A percentile compares a stretch with the other conserved stretches of the same genome.
Evolutionary conservation across 2,888 invertebrate genomes (phyloP).

Genomic region (Aphrophora alni): DNA sequence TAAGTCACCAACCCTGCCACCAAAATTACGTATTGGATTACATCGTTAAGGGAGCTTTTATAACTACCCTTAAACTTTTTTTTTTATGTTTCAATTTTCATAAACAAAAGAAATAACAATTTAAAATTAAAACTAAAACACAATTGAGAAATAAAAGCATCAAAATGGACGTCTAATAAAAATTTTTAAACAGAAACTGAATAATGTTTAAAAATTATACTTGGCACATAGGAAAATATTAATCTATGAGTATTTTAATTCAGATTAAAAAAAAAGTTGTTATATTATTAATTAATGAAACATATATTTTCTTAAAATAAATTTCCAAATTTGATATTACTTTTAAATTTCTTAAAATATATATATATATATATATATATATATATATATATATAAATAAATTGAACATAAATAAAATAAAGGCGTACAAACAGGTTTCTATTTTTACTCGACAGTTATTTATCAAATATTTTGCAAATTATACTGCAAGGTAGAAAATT

Average conservation of each 20-base stretch:
- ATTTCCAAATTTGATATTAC: no score
- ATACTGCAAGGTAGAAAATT: not conserved
- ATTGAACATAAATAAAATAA: no score
- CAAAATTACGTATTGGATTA: constrained; percentile 79
- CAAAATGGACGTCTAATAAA: not conserved
- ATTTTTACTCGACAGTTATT: no score
- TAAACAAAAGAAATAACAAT: not conserved
- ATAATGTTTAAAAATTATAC: constrained; percentile 22
- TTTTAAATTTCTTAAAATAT: no score
- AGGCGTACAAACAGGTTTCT: no score
- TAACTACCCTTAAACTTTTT: not conserved
- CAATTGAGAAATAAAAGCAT: not conserved
- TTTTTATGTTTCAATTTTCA: not conserved
- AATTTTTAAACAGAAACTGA: not conserved
- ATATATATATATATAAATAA: no score
- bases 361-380: no score
- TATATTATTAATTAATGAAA: no score
- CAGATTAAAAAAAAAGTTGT: not conserved
- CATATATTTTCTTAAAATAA: no score
- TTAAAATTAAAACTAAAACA: not conserved
- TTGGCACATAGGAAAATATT: constrained; percentile 33
- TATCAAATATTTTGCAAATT: no score
- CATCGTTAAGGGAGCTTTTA: constrained; percentile 17
- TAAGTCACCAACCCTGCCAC: constrained; percentile 74
- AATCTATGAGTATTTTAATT: constrained; percentile 6